Evolutionary conservation across 2,797 vertebrate genomes (phyloP).

Genomic region (Neoniphon sammara): DNA sequence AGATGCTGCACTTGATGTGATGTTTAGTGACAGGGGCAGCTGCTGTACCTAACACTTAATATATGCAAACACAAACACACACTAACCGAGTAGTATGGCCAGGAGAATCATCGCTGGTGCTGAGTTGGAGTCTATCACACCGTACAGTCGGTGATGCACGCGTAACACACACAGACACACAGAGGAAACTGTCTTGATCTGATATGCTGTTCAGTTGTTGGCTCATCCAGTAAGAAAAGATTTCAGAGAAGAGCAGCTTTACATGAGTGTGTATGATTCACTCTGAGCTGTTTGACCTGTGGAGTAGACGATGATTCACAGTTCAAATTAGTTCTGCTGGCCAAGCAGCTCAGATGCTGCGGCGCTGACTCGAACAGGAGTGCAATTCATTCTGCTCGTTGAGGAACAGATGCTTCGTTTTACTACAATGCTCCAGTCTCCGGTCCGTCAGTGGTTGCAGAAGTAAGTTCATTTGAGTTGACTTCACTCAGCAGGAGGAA

Average conservation of each 20-base stretch:
- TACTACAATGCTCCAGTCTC: constrained; percentile 59
- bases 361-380: constrained; percentile 32
- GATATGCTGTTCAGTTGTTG: constrained; percentile 62
- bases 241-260: constrained; percentile 63
- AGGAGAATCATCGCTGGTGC: constrained; percentile 22
- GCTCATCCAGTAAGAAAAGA: constrained; percentile 62
- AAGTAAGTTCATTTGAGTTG: constrained; percentile 69
- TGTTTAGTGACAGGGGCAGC: constrained; percentile 12
- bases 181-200: constrained; percentile 40
- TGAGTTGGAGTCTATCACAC: constrained; percentile 21
- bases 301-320: constrained; percentile 68
- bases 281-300: constrained; percentile 60
- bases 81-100: constrained; percentile 13
- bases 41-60: constrained; percentile 7
- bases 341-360: constrained; percentile 44
- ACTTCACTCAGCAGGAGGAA: constrained; percentile 49
- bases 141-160: constrained; percentile 34
- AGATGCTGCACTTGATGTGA: neutral
- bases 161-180: constrained; percentile 49
- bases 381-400: constrained; percentile 34
- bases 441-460: constrained; percentile 46
- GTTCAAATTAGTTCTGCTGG: constrained; percentile 66
- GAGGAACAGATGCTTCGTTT: constrained; percentile 67
- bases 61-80: constrained; percentile 10
- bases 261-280: constrained; percentile 61